Percentiles rank a stretch among this genome's conserved stretches.
Evolutionary conservation across 2,888 invertebrate genomes (phyloP).

Genomic region (Lamellibrachia satsuma): DNA sequence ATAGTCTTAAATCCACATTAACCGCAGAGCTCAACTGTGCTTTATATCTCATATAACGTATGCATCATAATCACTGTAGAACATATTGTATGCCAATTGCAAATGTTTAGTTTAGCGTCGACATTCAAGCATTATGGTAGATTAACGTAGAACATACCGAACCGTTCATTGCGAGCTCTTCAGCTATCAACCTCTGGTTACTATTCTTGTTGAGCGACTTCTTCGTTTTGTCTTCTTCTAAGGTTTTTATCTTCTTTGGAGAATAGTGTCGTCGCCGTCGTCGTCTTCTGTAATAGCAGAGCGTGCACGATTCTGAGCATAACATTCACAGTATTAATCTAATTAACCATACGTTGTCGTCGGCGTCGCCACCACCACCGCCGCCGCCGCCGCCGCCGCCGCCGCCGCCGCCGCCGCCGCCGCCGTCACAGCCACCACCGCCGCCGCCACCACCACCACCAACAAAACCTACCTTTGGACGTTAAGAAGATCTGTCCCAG

Average conservation of each 20-base stretch:
- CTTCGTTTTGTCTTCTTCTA: not conserved
- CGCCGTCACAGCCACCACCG: no score
- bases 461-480: not conserved
- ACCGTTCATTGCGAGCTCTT: not conserved
- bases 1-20: not conserved
- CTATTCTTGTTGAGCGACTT: not conserved
- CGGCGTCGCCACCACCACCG: not conserved
- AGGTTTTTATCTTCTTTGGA: not conserved
- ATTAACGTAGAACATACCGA: not conserved
- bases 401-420: not conserved
- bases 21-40: not conserved
- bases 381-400: not conserved
- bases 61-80: not conserved
- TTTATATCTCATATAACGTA: not conserved
- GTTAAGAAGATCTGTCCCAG: not conserved
- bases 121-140: not conserved
- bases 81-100: not conserved
- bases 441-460: not conserved
- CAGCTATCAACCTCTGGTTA: not conserved
- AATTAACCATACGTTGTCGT: not conserved
- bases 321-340: no score
- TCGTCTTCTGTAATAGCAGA: not conserved
- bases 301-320: not conserved
- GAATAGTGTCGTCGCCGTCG: not conserved
- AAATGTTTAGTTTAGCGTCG: not conserved